Evolutionary conservation across 2,797 vertebrate genomes (phyloP).

Genomic region (Vespertilio murinus): DNA sequence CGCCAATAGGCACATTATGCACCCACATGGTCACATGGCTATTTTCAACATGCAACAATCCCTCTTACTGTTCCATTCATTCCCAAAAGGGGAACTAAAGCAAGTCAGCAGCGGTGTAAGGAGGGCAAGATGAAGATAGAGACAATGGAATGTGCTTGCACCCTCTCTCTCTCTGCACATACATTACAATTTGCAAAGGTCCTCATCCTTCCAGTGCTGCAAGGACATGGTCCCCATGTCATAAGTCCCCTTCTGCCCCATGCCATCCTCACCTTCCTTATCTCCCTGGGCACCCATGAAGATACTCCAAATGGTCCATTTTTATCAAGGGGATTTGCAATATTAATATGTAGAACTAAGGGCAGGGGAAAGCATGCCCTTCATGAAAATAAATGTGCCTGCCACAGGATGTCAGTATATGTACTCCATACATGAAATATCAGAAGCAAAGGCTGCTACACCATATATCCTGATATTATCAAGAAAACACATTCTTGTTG

Average conservation of each 20-base stretch:
- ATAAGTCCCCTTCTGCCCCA: not conserved
- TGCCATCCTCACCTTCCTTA: not conserved
- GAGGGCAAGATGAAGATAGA: not conserved
- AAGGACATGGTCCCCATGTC: not conserved
- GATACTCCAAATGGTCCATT: not conserved
- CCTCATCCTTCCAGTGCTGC: no score
- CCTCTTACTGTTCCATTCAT: not conserved
- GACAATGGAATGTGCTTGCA: accelerated
- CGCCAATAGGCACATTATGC: no score
- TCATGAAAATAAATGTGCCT: not conserved
- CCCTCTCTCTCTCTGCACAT: not conserved
- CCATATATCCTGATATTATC: not conserved
- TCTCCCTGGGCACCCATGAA: not conserved
- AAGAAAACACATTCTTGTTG: not conserved
- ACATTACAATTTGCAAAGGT: not conserved
- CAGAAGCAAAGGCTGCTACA: not conserved
- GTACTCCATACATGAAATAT: not conserved
- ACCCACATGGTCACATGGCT: not conserved
- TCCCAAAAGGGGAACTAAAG: accelerated
- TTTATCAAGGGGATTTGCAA: not conserved
- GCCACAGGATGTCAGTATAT: constrained; percentile 54
- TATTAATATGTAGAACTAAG: not conserved
- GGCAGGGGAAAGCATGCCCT: not conserved
- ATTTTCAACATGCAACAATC: not conserved
- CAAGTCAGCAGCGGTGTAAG: not conserved